Evolutionary conservation across 2,113 vertebrate genomes (phyloP), one percentile per base, ranked within the genome.

Genomic region (Syrrhaptes paradoxus): DNA sequence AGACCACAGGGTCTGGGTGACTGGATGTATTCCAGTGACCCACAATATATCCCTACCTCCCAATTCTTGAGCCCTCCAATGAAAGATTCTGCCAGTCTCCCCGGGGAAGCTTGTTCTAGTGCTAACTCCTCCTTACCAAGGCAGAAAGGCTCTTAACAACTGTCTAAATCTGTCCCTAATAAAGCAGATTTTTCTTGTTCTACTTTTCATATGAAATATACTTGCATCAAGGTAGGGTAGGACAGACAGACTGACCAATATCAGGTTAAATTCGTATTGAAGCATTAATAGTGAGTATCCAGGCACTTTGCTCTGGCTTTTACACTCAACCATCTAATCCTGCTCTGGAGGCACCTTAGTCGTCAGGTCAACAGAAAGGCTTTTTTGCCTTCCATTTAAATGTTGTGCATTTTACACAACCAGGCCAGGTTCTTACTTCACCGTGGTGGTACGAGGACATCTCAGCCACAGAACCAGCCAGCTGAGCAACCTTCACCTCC

Each of bases 361-460:
- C 31, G 16, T n/a, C 57, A 46, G 19, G 32, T 6, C 36, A 80
- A 63, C 11, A 58, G 57, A 79, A 78, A 18, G 28, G 13, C 2
- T 62, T 81, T 82, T 78, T 74, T 66, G 51, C 29, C 22, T 81
- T 87, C 51, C 32, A 26, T 81, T 90, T 61, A 6, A 54, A 63
- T 63, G 41, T 41, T 41, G 41, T 66, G 62, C 17, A 49, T 68
- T 93, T 57, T 86, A 66, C 58, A 75, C 29, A 81, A 2, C 6
- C 25, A 51, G 71, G 13, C 4, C 61, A 45, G 54, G 51, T 58
- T 28, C 97, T 97, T 98, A 99, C 99, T 98, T 99, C 99, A 92
- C 99, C 99, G 9, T 99, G 99, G 93, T 99, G 99, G 95, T 99
- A 99, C 34, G 99, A 99, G 2, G 99, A 99, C 99, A 99, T 99